Conservation (phyloP, 2,113 vertebrate species). For the Cebidichthys violaceus region DNA sequence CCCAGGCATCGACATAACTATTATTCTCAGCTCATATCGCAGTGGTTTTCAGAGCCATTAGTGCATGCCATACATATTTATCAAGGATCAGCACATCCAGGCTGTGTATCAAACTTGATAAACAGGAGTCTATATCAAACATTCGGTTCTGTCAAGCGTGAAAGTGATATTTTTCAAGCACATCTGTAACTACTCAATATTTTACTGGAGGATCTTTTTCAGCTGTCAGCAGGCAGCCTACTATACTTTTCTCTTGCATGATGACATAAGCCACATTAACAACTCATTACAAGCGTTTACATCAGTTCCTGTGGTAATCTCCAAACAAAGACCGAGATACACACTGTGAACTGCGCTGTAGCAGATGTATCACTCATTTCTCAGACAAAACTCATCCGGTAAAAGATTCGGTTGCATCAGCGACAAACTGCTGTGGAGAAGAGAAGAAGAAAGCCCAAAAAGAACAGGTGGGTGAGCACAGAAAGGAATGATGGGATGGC, state of each 20-base stretch:
- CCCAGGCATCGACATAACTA: slow-evolving; percentile 31
- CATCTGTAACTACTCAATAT: slow-evolving; percentile 51
- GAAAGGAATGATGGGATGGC: slow-evolving; percentile 77
- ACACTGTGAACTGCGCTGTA: slow-evolving; percentile 45
- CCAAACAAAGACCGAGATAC: slow-evolving; percentile 50
- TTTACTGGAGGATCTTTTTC: slow-evolving; percentile 34
- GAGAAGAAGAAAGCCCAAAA: slow-evolving; percentile 52
- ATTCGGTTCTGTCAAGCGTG: slow-evolving; percentile 49
- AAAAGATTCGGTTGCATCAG: slow-evolving; percentile 62
- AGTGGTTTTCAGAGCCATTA: slow-evolving; percentile 51
- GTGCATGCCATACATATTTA: slow-evolving; percentile 63
- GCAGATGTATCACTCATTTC: slow-evolving; percentile 52
- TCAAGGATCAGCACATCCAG: slow-evolving; percentile 54
- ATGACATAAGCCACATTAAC: slow-evolving; percentile 53
- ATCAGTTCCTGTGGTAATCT: slow-evolving; percentile 72
- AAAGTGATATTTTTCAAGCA: slow-evolving; percentile 58
- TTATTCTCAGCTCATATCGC: slow-evolving; percentile 41
- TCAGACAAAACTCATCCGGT: slow-evolving; percentile 42
- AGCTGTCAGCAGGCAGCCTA: slow-evolving; percentile 28
- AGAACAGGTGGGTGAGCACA: slow-evolving; percentile 75
- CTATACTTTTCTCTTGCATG: slow-evolving; percentile 23
- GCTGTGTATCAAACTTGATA: slow-evolving; percentile 53
- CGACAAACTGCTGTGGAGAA: slow-evolving; percentile 34
- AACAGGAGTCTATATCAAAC: slow-evolving; percentile 59
- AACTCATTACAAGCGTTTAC: slow-evolving; percentile 71